Base-by-base conservation (phyloP, 2,797 vertebrate species). In the Hozukius guyotensis region DNA sequence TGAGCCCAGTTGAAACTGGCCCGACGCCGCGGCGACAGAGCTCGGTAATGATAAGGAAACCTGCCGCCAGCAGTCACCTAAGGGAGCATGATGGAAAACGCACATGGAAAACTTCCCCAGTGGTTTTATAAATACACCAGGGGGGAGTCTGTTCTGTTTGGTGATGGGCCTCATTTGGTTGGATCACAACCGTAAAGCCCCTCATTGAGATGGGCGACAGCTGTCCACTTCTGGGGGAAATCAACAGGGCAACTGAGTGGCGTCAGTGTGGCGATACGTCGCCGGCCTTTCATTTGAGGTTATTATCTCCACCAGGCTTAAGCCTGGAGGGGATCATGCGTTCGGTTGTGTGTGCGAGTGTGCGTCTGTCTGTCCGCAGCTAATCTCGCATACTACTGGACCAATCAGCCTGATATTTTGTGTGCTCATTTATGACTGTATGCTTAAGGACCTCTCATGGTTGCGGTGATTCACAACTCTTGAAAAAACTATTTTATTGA, bases 61-160 rank as follows among this genome's bases (percentile, higher is more conserved):
- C 20, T 25, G 10, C 18, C 1, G 11, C 4, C 13, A 11, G 24
- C 62, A 18, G 61, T 36, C 57, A 62, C 49, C 65, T 66, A 11
- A 38, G 52, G 38, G 68, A 36, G 74, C 62, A 14, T 2, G 66
- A 78, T 80, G 79, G 79, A 90, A 85, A 90, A 84, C 4, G 8
- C 42, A 49, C 64, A 66, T 34, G 87, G 89, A 91, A 91, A 89
- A 88, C 71, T 65, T 78, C 46, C 72, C 20, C 29, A n/a, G 55
- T 7, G 71, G 53, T 68, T 86, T 89, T 92, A 91, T 82, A 90
- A 93, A 92, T 92, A 89, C 81, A 74, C 67, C 9, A 4, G 20
- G 13, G 27, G 46, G 36, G 38, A 1, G 67, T 76, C 24, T 25
- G 63, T 32, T 62, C 52, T 56, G 64, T 82, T 77, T 61, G 59